These are phyloP conservation scores for Cyprinus carpio DNA, from an alignment of 2,113 vertebrate species.

Conservation along the genomic window DNA sequence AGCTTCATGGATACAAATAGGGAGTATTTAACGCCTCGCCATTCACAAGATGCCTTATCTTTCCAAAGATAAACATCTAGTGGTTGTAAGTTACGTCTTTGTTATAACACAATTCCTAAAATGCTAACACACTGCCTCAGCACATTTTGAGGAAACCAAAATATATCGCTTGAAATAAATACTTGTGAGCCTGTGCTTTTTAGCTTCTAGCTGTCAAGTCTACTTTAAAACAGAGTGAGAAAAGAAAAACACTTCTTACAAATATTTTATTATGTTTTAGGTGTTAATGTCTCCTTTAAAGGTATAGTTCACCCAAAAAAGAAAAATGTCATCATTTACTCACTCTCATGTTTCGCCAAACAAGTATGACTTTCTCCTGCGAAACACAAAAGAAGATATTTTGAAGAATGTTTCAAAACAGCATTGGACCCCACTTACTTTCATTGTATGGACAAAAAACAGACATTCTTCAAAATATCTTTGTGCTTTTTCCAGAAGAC, in stretches of 20 bases:
- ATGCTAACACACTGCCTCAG: conserved; percentile 16
- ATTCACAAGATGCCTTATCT: conserved; percentile 58
- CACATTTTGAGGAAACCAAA: not conserved
- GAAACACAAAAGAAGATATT: not conserved
- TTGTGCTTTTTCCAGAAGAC: not conserved
- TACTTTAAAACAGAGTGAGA: not conserved
- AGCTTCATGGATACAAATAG: conserved; percentile 62
- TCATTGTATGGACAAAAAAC: not conserved
- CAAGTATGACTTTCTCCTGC: not conserved
- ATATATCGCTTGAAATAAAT: not conserved
- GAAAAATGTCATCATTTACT: no score
- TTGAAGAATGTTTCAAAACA: not conserved
- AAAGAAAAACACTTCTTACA: not conserved
- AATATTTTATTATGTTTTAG: no score
- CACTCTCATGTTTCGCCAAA: not conserved
- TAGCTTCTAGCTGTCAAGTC: not conserved
- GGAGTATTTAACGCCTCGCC: conserved; percentile 55
- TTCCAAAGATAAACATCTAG: conserved; percentile 53
- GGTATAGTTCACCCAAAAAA: no score
- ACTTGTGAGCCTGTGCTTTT: not conserved
- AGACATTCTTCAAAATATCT: not conserved
- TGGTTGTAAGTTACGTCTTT: conserved; percentile 49
- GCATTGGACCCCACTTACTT: not conserved
- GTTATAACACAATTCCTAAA: conserved; percentile 45
- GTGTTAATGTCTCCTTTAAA: no score